Evolutionary conservation across 2,797 vertebrate species (phyloP), one percentile per base, ranked within the genome.

Genomic region (Falco peregrinus): DNA sequence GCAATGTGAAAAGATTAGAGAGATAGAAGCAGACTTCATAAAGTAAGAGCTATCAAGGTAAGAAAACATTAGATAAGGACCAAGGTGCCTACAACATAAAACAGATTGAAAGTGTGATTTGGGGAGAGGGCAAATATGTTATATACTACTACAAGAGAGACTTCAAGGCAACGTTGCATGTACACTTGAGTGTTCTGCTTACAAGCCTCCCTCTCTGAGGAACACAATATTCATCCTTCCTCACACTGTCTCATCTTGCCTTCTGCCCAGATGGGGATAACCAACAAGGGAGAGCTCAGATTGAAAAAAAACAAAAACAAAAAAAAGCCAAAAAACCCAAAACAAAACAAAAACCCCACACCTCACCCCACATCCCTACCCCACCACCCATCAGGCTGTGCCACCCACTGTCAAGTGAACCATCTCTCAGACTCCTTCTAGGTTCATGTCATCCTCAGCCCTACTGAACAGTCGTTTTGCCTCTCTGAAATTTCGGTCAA

Each of bases 41-140:
- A 94, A 48, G 60, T 70, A 82, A 96, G 65, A 96, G 81, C 68
- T 92, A 96, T 90, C 93, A 88, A 96, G 47, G 87, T 75, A 65
- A 90, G 90, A 87, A 95, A 95, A 93, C 47, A 88, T 84, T 84
- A 93, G 83, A 84, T 94, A 95, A 91, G 75, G 81, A 89, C 71
- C 87, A 84, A 93, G 89, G 53, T 96, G 29, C 85, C 90, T 92
- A 56, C 70, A 91, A 76, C 28, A 89, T 59, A 79, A 95, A 95
- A 91, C 31, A 84, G 82, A 71, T 87, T 43, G 71, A 92, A 29
- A 64, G 35, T 20, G 48, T 29, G 39, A 68, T 89, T 74, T 91
- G 59, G 45, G 22, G 69, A 83, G 61, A 90, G 84, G 65, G 78
- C 33, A 90, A 94, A 85, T 31, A 8, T 26, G 31, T 77, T 82